Evolutionary conservation across 2,888 invertebrate genomes (phyloP).

Genomic region (Aphodius sticticus): DNA sequence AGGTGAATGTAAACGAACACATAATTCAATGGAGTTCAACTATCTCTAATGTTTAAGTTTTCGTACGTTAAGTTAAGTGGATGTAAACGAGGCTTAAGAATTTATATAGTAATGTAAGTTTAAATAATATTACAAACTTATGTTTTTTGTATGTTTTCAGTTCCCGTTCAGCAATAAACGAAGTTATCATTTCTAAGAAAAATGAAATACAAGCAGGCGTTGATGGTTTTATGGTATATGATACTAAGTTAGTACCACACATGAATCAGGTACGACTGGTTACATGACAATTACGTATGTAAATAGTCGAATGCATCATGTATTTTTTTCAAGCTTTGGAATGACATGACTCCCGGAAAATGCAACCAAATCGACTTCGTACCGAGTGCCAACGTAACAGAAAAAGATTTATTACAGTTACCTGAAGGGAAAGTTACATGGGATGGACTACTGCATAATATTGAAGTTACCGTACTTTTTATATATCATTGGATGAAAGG

Average conservation of each 20-base stretch:
- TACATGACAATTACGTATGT: too few relatives aligned
- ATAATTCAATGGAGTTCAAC: too few relatives aligned
- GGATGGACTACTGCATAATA: constrained; percentile 70
- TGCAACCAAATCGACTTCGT: constrained; percentile 65
- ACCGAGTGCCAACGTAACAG: constrained; percentile 55
- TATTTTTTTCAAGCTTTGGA: constrained; percentile 39
- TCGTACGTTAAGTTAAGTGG: too few relatives aligned
- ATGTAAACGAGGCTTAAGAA: too few relatives aligned
- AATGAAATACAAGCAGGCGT: constrained; percentile 68
- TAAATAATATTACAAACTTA: too few relatives aligned
- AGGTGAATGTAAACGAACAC: too few relatives aligned
- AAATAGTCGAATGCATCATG: too few relatives aligned
- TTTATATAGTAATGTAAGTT: too few relatives aligned
- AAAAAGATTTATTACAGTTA: constrained; percentile 64
- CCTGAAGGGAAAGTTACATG: constrained; percentile 71
- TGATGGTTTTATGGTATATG: constrained; percentile 77
- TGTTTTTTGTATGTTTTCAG: too few relatives aligned
- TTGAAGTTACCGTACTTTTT: constrained; percentile 71
- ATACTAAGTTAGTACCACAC: constrained; percentile 66
- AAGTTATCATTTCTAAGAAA: constrained; percentile 63
- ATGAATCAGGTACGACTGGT: constrained; percentile 62
- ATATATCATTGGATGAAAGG: constrained; percentile 75
- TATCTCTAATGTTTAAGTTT: too few relatives aligned
- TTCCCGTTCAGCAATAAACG: constrained; percentile 59
- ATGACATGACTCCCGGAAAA: constrained; percentile 47